These are phyloP conservation scores for Cancer borealis DNA, from an alignment of 2,888 invertebrate species.

Conservation along the genomic window DNA sequence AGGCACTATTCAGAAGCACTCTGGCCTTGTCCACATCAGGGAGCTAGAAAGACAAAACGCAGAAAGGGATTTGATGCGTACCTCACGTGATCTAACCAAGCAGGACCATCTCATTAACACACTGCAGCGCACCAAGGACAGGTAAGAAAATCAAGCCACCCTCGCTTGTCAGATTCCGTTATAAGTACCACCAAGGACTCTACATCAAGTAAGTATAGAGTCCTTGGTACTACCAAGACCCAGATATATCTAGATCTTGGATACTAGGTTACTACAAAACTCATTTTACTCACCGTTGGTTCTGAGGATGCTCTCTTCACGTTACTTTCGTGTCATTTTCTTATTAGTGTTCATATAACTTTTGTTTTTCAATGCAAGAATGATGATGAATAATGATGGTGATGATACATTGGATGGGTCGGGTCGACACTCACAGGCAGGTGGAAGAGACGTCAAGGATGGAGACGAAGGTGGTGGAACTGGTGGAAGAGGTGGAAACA, in stretches of 20 bases:
- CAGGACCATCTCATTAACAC: slow-evolving; percentile 67
- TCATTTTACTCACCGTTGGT: too few species aligned
- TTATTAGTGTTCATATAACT: not conserved
- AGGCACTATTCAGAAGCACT: slow-evolving; percentile 69
- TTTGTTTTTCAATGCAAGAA: not conserved
- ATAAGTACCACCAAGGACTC: too few species aligned
- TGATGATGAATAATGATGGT: not conserved
- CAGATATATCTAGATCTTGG: not conserved
- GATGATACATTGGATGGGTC: not conserved
- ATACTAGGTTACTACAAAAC: not conserved
- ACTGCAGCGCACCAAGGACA: slow-evolving; percentile 68
- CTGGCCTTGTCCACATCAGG: slow-evolving; percentile 66
- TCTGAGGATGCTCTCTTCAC: too few species aligned
- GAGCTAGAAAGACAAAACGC: slow-evolving; percentile 70
- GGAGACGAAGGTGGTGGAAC: slow-evolving; percentile 66
- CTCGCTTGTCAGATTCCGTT: not conserved
- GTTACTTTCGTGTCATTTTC: not conserved
- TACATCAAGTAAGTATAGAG: too few species aligned
- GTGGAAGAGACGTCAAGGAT: slow-evolving; percentile 66
- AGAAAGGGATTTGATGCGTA: slow-evolving; percentile 55
- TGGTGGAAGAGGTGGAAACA: slow-evolving; percentile 66
- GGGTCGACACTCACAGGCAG: slow-evolving; percentile 54
- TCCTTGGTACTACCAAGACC: too few species aligned
- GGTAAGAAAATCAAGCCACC: slow-evolving; percentile 28
- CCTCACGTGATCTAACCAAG: slow-evolving; percentile 62